phyloP scores from a whole-genome alignment of 2,797 vertebrate species.

The Lagocephalus sceleratus region DNA sequence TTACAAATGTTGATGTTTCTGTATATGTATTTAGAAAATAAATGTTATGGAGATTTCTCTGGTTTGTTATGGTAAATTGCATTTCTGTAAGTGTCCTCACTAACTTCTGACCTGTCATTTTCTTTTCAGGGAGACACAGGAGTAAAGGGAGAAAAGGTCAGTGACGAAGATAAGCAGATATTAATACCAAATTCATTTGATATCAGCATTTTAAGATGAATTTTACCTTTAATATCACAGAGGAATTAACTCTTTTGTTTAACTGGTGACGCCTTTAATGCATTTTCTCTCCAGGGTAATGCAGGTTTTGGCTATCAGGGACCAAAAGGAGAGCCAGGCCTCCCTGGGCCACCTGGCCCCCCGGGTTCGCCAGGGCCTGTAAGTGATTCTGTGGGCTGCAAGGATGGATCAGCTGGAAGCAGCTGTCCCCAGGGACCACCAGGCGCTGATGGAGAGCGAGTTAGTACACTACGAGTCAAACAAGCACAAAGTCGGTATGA shows the following conservation, averaged over 20 bases:
- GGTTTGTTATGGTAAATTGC: no score
- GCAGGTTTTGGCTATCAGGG: slow-evolving; percentile 86
- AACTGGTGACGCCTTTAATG: not conserved
- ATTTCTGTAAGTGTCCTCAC: not conserved
- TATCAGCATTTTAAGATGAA: no score
- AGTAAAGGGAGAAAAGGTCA: slow-evolving; percentile 82
- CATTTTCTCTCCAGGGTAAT: slow-evolving; percentile 70
- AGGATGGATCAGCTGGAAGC: slow-evolving; percentile 60
- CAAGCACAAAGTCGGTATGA: not conserved
- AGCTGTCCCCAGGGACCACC: slow-evolving; percentile 75
- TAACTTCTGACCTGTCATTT: slow-evolving; percentile 9
- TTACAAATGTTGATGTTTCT: not conserved
- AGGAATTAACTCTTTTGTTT: no score
- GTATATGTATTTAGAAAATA: not conserved
- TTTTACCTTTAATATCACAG: no score
- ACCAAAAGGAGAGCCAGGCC: slow-evolving; percentile 83
- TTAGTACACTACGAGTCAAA: slow-evolving; percentile 61
- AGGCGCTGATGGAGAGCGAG: slow-evolving; percentile 85
- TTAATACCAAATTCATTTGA: no score
- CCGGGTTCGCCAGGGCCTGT: slow-evolving; percentile 71
- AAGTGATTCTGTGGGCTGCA: slow-evolving; percentile 24
- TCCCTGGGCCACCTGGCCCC: slow-evolving; percentile 66
- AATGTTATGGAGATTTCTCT: no score
- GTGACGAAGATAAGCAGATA: slow-evolving; percentile 2
- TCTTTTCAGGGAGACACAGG: slow-evolving; percentile 80